Percentiles rank a stretch among this genome's conserved stretches.
phyloP scores from a whole-genome alignment of 2,113 vertebrate genomes.

The Cyprinodon brontotheroides region DNA sequence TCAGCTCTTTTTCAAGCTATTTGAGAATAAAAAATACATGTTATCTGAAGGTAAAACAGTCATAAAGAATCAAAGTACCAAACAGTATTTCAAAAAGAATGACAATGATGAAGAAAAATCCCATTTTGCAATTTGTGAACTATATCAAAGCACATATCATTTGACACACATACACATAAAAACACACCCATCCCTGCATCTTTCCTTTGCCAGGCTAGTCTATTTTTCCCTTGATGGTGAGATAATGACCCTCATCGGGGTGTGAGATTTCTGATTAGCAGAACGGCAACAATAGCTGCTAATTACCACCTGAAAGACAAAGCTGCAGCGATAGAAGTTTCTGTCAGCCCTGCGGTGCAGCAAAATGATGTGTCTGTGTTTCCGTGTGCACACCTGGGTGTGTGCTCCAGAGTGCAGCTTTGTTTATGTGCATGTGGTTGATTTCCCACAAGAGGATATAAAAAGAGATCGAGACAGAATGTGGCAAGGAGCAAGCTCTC shows the following conservation, averaged over 20 bases:
- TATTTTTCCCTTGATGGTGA: slow-evolving; percentile 63
- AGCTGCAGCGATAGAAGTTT: slow-evolving; percentile 63
- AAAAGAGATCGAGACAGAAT: slow-evolving; percentile 45
- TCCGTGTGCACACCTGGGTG: slow-evolving; percentile 8
- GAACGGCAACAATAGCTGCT: slow-evolving; percentile 74
- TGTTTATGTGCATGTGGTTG: slow-evolving; percentile 48
- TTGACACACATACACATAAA: slow-evolving; percentile 9
- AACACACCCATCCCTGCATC: slow-evolving; percentile 16
- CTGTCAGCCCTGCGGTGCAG: slow-evolving; percentile 53
- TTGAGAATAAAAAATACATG: neutral
- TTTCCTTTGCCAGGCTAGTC: slow-evolving; percentile 36
- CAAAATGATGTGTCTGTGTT: slow-evolving; percentile 28
- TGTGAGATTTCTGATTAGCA: slow-evolving; percentile 76
- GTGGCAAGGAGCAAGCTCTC: slow-evolving; percentile 29
- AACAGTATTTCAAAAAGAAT: slow-evolving; percentile 58
- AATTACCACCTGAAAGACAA: slow-evolving; percentile 79
- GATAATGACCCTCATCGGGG: slow-evolving; percentile 72
- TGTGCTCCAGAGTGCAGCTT: slow-evolving; percentile 14
- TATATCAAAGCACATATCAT: slow-evolving; percentile 53
- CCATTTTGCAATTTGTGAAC: slow-evolving; percentile 52
- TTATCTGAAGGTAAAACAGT: slow-evolving; percentile 54
- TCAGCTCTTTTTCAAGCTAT: slow-evolving; percentile 29
- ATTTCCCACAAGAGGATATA: slow-evolving; percentile 61
- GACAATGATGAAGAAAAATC: slow-evolving; percentile 60
- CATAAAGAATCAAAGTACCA: slow-evolving; percentile 61